Conservation (phyloP, 30 jellyfish, hydroid and myxozoan species). For the Chrysaora quinquecirrha region DNA sequence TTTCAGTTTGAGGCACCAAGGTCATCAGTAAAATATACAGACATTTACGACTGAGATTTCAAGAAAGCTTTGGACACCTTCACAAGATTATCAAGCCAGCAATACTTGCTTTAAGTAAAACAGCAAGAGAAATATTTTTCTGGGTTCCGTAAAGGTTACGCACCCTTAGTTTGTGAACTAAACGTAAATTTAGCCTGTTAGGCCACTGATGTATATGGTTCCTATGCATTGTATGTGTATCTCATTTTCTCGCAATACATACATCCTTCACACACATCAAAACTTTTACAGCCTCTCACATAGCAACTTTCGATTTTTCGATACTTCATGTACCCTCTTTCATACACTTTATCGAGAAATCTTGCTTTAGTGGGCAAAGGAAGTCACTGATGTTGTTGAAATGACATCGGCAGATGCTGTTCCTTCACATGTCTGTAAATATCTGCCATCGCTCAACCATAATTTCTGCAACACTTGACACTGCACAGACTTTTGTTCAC, state of each 20-base stretch:
- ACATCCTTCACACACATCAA: neutral
- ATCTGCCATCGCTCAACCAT: neutral
- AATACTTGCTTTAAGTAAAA: neutral
- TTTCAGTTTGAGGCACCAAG: neutral
- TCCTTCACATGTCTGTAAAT: neutral
- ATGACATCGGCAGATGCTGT: neutral
- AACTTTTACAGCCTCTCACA: neutral
- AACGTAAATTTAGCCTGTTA: neutral
- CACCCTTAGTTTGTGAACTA: neutral
- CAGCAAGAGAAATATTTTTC: neutral
- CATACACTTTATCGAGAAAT: neutral
- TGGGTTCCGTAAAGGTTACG: neutral
- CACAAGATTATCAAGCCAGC: neutral
- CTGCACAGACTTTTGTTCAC: conserved; percentile 1
- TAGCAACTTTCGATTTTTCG: neutral
- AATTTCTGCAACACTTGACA: neutral
- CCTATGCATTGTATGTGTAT: neutral
- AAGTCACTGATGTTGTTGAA: neutral
- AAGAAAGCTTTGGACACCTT: neutral
- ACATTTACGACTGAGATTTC: neutral
- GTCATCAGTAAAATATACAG: neutral
- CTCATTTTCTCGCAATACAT: neutral
- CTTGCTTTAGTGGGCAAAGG: neutral
- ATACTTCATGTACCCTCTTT: neutral
- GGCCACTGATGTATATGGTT: neutral